Conservation (phyloP, 2,888 invertebrate species). For the Clivina fossor region DNA sequence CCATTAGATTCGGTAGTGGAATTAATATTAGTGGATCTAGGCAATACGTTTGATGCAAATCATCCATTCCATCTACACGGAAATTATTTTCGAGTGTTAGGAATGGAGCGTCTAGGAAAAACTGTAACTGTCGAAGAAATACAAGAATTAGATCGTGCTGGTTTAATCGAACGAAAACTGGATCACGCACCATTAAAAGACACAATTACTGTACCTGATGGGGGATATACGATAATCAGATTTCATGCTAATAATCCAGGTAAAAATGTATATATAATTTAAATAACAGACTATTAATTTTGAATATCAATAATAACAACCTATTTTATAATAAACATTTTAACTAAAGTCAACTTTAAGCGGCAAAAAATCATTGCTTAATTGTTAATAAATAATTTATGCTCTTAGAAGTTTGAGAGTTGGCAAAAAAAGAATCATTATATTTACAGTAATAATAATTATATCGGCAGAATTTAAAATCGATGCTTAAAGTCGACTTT, state of each 20-base stretch:
- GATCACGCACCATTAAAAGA: conserved; percentile 75
- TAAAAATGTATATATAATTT: too few relatives aligned
- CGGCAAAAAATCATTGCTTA: too few relatives aligned
- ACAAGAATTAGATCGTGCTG: conserved; percentile 64
- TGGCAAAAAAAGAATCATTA: too few relatives aligned
- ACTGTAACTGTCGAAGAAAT: conserved; percentile 67
- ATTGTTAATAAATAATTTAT: too few relatives aligned
- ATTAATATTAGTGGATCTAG: conserved; percentile 77
- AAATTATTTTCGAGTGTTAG: conserved; percentile 75
- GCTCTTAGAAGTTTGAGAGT: too few relatives aligned
- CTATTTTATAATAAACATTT: too few relatives aligned
- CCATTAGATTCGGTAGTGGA: conserved; percentile 70
- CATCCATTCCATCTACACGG: conserved; percentile 85
- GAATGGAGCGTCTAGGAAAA: conserved; percentile 66
- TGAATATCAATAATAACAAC: too few relatives aligned
- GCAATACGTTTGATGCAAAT: conserved; percentile 75
- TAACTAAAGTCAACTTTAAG: too few relatives aligned
- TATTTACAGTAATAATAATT: too few relatives aligned
- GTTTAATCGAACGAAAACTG: conserved; percentile 67
- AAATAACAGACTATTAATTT: too few relatives aligned
- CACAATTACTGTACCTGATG: conserved; percentile 82
- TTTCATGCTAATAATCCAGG: conserved; percentile 81
- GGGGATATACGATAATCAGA: conserved; percentile 79
- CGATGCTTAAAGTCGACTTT: too few relatives aligned
- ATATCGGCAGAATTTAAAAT: too few relatives aligned